Evolutionary conservation across 1,140 invertebrate genomes (phyloP).

Genomic region (Lepidotrigona ventralis): DNA sequence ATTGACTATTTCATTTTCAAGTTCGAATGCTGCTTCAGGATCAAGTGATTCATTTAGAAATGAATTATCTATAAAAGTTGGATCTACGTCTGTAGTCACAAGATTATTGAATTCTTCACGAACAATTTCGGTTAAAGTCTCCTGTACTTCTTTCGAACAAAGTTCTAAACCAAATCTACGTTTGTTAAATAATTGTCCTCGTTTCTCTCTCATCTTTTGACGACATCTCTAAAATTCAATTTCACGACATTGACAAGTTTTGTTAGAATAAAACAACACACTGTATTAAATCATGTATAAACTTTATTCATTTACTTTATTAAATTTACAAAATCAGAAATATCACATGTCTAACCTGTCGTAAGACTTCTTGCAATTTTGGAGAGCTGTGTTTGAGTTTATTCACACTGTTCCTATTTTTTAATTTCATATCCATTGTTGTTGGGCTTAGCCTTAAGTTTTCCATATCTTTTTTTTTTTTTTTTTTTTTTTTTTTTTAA

Average conservation of each 20-base stretch:
- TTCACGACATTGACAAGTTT: background rate
- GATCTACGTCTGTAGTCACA: constrained; percentile 45
- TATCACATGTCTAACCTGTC: constrained; percentile 71
- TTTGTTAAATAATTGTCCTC: constrained; percentile 70
- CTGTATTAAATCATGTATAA: background rate
- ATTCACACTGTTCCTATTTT: constrained; percentile 65
- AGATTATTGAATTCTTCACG: constrained; percentile 66
- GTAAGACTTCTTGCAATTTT: constrained; percentile 73
- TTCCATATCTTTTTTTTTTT: constrained; percentile 56
- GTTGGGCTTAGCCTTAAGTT: constrained; percentile 63
- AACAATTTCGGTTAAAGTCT: constrained; percentile 65
- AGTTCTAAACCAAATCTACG: constrained; percentile 56
- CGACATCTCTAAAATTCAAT: constrained; percentile 70
- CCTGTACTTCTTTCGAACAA: constrained; percentile 48
- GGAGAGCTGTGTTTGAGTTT: constrained; percentile 76
- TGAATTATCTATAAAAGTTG: constrained; percentile 30
- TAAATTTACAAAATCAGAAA: background rate
- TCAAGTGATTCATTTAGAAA: constrained; percentile 44
- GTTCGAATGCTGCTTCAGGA: constrained; percentile 60
- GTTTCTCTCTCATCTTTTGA: constrained; percentile 72
- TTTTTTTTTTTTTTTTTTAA: background rate
- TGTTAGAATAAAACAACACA: too few species aligned
- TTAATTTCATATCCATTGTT: constrained; percentile 64
- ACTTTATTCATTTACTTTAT: background rate
- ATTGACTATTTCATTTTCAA: constrained; percentile 62